Evolutionary conservation across 2,113 vertebrate genomes (phyloP).

Genomic region (Archilochus colubris): DNA sequence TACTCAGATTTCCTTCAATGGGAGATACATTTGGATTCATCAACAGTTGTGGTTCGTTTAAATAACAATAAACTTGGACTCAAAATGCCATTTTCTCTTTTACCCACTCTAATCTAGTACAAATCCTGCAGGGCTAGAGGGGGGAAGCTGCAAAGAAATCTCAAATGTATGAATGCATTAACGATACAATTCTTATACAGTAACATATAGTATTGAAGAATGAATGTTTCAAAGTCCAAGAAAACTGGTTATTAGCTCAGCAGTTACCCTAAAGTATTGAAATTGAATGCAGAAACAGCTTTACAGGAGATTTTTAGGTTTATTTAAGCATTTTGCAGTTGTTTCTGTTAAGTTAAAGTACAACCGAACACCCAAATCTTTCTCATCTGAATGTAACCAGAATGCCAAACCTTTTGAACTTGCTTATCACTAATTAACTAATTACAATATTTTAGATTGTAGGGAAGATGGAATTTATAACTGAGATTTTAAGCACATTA

Average conservation of each 20-base stretch:
- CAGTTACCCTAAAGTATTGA: not conserved
- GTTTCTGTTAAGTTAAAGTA: not conserved
- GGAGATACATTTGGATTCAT: not conserved
- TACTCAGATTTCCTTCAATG: not conserved
- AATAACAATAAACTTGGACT: not conserved
- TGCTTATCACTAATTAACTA: not conserved
- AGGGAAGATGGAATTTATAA: not conserved
- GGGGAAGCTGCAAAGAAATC: not conserved
- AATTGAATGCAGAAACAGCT: not conserved
- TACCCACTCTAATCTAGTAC: not conserved
- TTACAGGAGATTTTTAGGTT: not conserved
- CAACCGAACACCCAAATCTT: not conserved
- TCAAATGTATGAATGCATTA: not conserved
- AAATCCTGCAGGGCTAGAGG: not conserved
- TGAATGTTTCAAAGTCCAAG: not conserved
- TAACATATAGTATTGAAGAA: not conserved
- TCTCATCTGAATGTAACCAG: not conserved
- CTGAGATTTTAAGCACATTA: not conserved
- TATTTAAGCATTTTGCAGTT: not conserved
- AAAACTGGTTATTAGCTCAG: not conserved
- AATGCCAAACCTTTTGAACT: not conserved
- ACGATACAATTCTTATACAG: not conserved
- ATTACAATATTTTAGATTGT: not conserved
- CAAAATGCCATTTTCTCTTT: not conserved
- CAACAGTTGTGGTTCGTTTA: not conserved